These are phyloP conservation scores for Delichon dasypus DNA, from an alignment of 2,797 vertebrate species.

Conservation along the genomic window DNA sequence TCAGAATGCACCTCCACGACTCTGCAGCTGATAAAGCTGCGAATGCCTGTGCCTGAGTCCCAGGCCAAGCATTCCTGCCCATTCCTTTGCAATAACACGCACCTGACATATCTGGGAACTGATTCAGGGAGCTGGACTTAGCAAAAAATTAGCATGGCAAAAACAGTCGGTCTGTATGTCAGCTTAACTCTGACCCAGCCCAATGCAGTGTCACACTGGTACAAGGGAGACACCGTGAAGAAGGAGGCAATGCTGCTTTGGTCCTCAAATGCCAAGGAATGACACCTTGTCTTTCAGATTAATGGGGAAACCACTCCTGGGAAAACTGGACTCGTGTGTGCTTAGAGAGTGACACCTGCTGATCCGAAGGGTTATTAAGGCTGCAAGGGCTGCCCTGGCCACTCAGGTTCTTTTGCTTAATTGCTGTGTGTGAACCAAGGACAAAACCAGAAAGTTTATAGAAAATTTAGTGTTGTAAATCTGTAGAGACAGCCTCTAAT, in stretches of 20 bases:
- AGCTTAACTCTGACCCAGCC: background rate
- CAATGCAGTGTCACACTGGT: background rate
- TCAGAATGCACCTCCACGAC: background rate
- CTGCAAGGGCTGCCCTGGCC: background rate
- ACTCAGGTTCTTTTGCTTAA: background rate
- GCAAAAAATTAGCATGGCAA: background rate
- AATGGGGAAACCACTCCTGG: background rate
- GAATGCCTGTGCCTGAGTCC: background rate
- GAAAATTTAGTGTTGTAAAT: background rate
- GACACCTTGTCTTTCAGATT: background rate
- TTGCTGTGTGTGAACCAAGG: background rate
- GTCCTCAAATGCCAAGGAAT: background rate
- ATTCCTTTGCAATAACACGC: background rate
- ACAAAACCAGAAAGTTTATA: background rate
- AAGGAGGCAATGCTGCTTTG: background rate
- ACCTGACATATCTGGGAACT: background rate
- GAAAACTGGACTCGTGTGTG: background rate
- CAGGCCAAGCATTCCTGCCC: background rate
- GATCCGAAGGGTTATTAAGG: background rate
- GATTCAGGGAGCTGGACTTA: background rate
- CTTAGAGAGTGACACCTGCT: background rate
- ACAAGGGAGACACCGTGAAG: background rate
- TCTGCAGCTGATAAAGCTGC: background rate
- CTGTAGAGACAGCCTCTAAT: background rate
- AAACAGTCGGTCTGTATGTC: background rate